Evolutionary conservation across 2,113 vertebrate genomes (phyloP).

Genomic region (Galemys pyrenaicus): DNA sequence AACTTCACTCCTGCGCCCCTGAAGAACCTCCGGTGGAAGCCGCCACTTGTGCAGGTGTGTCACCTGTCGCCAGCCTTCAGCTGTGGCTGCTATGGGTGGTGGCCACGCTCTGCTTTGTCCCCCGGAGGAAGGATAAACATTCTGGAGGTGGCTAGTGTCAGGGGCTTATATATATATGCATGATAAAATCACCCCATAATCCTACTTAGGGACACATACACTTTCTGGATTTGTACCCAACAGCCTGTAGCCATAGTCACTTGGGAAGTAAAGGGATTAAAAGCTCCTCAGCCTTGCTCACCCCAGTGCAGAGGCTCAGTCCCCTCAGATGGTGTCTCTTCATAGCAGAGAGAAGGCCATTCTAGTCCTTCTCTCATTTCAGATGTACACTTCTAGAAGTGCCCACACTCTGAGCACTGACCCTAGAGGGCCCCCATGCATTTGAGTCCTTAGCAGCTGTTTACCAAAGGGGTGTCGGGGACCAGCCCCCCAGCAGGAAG

Average conservation of each 20-base stretch:
- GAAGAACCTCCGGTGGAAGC: constrained; percentile 96
- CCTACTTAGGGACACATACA: background rate
- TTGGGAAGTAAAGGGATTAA: background rate
- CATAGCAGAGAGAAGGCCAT: rapidly evolving
- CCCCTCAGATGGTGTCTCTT: too few species aligned
- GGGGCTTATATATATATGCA: background rate
- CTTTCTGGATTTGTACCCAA: background rate
- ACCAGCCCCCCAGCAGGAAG: rapidly evolving
- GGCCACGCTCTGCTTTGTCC: background rate
- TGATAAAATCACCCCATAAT: background rate
- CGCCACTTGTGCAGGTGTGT: constrained; percentile 92
- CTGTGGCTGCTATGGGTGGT: rapidly evolving
- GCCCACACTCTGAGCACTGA: background rate
- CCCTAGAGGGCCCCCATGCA: background rate
- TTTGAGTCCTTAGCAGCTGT: background rate
- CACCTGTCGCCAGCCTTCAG: rapidly evolving
- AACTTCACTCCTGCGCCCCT: constrained; percentile 91
- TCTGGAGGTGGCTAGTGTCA: background rate
- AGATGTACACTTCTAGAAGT: too few species aligned
- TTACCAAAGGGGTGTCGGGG: background rate
- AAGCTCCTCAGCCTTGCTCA: background rate
- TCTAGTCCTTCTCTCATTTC: rapidly evolving
- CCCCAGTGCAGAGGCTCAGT: background rate
- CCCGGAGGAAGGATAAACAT: background rate
- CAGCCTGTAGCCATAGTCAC: background rate